Percentiles rank a stretch among this genome's conserved stretches.
These are phyloP conservation scores for Heliconius hortense DNA, from an alignment of 2,888 invertebrate species.

Conservation along the genomic window DNA sequence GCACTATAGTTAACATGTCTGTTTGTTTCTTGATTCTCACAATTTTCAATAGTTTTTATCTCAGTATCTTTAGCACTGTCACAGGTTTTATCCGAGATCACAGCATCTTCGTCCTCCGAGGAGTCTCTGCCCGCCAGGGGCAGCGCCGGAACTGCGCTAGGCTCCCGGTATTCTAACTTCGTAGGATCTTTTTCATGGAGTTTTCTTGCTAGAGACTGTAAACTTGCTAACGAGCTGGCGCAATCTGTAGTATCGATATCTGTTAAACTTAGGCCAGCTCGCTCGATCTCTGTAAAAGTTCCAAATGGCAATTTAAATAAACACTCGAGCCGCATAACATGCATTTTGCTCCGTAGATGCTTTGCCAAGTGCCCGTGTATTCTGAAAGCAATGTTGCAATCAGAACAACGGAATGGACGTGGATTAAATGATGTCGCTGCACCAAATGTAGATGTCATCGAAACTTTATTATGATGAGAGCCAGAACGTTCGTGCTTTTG, in stretches of 20 bases:
- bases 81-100: slow-evolving; percentile 60
- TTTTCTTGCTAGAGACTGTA: slow-evolving; percentile 90
- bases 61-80: slow-evolving; percentile 78
- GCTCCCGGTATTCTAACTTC: slow-evolving; percentile 86
- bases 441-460: slow-evolving; percentile 92
- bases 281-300: slow-evolving; percentile 95
- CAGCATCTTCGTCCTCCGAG: slow-evolving; percentile 80
- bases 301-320: slow-evolving; percentile 96
- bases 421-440: slow-evolving; percentile 95
- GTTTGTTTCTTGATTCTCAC: slow-evolving; percentile 72
- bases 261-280: slow-evolving; percentile 93
- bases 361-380: slow-evolving; percentile 98
- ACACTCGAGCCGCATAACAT: slow-evolving; percentile 96
- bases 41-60: slow-evolving; percentile 69
- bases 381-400: slow-evolving; percentile 97
- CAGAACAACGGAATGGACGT: slow-evolving; percentile 96
- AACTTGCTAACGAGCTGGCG: slow-evolving; percentile 94
- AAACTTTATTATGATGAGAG: slow-evolving; percentile 95
- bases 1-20: slow-evolving; percentile 78
- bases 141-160: slow-evolving; percentile 59
- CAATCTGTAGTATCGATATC: slow-evolving; percentile 98
- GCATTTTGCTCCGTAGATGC: slow-evolving; percentile 97
- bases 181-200: slow-evolving; percentile 91
- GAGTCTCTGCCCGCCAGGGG: slow-evolving; percentile 73
- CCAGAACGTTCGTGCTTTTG: slow-evolving; percentile 96